phyloP scores from a whole-genome alignment of 1,140 invertebrate species.

The Calycopis cecrops region DNA sequence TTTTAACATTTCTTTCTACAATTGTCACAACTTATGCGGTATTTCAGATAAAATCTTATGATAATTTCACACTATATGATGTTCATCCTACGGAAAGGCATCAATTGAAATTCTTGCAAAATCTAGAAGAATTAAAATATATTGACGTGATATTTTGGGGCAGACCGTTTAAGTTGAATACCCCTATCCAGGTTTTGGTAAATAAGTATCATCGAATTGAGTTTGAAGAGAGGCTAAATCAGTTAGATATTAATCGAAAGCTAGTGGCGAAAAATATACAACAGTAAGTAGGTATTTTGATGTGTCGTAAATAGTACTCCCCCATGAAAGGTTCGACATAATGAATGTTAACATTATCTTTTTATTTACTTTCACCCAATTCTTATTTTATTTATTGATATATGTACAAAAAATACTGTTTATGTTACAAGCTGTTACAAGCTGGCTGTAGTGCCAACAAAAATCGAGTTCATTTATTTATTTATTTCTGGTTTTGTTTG shows the following conservation, averaged over 20 bases:
- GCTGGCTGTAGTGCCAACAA: too few species aligned
- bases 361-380: too few species aligned
- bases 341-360: too few species aligned
- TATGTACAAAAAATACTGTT: too few species aligned
- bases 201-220: slow-evolving; percentile 34
- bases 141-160: slow-evolving; percentile 51
- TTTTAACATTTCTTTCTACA: slow-evolving; percentile 27
- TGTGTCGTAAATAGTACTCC: too few species aligned
- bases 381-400: too few species aligned
- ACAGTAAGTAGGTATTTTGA: slow-evolving; percentile 38
- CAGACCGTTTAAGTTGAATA: slow-evolving; percentile 42
- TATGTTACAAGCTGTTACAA: too few species aligned
- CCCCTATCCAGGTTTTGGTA: slow-evolving; percentile 48
- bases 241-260: slow-evolving; percentile 37
- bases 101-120: slow-evolving; percentile 49
- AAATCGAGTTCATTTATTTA: too few species aligned
- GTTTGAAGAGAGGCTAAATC: slow-evolving; percentile 41
- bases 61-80: slow-evolving; percentile 41
- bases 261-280: slow-evolving; percentile 35
- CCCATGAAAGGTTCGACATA: too few species aligned
- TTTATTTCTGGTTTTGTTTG: too few species aligned
- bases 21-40: slow-evolving; percentile 31
- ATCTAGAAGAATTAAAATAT: slow-evolving; percentile 43
- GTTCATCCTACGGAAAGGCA: slow-evolving; percentile 34
- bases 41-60: slow-evolving; percentile 35